Evolutionary conservation across 1,140 invertebrate genomes (phyloP).

Genomic region (Anadara kagoshimensis): DNA sequence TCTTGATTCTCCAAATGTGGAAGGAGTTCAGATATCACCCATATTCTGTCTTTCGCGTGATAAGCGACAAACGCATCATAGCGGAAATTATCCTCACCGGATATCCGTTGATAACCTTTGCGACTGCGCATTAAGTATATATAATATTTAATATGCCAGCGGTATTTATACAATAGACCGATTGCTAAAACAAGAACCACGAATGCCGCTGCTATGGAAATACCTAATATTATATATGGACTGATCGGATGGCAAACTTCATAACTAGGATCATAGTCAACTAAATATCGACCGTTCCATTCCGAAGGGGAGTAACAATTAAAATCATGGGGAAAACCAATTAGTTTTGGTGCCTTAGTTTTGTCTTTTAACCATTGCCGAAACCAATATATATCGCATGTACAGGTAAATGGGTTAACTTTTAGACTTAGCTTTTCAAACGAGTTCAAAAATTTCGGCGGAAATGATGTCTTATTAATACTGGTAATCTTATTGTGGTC

Average conservation of each 20-base stretch:
- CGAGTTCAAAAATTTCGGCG: not conserved
- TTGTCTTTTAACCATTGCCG: not conserved
- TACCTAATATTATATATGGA: not conserved
- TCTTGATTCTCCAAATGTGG: not conserved
- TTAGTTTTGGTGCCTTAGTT: not conserved
- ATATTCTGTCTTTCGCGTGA: not conserved
- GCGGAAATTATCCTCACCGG: not conserved
- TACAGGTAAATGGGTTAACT: slow-evolving; percentile 14
- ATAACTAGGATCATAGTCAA: not conserved
- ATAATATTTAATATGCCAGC: not conserved
- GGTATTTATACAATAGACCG: not conserved
- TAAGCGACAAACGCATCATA: slow-evolving; percentile 16
- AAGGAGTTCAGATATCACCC: not conserved
- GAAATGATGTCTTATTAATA: slow-evolving; percentile 18
- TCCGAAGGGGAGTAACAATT: slow-evolving; percentile 7
- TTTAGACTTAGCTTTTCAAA: not conserved
- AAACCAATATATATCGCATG: slow-evolving; percentile 23
- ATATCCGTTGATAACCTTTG: slow-evolving; percentile 6
- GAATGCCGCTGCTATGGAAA: not conserved
- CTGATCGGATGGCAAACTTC: slow-evolving; percentile 5
- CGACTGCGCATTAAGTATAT: slow-evolving; percentile 1
- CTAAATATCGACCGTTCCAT: not conserved
- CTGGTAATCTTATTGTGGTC: slow-evolving; percentile 3
- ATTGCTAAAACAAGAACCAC: not conserved
- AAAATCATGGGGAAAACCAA: slow-evolving; percentile 1